Conservation (phyloP, 2,888 invertebrate genomes). For the Herminia tarsipennalis region DNA sequence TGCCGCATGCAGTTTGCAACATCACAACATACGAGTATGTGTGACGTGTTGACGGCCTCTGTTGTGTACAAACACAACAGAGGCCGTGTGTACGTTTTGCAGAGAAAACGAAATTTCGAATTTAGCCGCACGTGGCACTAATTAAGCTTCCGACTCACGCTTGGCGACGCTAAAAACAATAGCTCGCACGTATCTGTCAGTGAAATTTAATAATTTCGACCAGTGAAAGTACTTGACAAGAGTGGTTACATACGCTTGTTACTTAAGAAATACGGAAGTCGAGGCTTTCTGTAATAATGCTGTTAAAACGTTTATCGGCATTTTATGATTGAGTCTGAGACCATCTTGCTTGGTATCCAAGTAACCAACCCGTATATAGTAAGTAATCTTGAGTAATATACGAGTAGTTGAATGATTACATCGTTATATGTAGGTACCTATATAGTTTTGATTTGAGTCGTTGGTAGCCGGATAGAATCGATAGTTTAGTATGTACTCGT, state of each 20-base stretch:
- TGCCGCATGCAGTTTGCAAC: too few relatives aligned
- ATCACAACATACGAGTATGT: too few relatives aligned
- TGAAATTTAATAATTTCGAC: constrained; percentile 45
- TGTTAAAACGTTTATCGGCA: neutral
- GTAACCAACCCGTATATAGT: too few relatives aligned
- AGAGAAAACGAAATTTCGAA: neutral
- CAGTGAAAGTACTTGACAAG: constrained; percentile 45
- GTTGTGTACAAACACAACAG: too few relatives aligned
- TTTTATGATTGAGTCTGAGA: constrained; percentile 3
- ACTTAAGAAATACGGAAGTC: constrained; percentile 31
- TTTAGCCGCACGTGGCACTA: neutral
- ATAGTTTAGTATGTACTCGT: too few relatives aligned
- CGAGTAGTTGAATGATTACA: neutral
- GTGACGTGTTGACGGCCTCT: too few relatives aligned
- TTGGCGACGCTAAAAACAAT: constrained; percentile 25
- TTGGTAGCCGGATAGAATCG: too few relatives aligned
- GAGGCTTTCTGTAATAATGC: constrained; percentile 20
- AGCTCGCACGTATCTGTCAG: constrained; percentile 17
- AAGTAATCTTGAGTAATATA: too few relatives aligned
- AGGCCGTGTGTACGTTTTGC: neutral
- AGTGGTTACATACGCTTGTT: constrained; percentile 29
- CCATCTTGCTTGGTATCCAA: neutral
- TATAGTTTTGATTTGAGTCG: too few relatives aligned
- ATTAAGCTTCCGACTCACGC: constrained; percentile 11
- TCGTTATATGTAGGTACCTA: too few relatives aligned